Evolutionary conservation across 2,113 vertebrate species (phyloP), one percentile per base, ranked within the genome.

Genomic region (Scartelaos histophorus): DNA sequence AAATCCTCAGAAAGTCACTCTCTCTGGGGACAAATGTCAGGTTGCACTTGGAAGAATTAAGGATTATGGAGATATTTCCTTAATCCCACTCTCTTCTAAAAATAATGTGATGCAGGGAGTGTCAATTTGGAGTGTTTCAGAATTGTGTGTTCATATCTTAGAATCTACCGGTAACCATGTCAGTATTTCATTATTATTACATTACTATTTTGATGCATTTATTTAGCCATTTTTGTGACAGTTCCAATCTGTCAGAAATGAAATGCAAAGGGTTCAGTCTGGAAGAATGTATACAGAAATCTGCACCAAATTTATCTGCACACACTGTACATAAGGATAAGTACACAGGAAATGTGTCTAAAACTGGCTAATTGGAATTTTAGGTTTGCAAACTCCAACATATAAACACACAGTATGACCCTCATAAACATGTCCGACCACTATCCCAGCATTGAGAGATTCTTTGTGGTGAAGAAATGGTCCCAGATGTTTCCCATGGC

Each of bases 401-500:
- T 34, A 25, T 17, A 61, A 61, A 54, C 51, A 54, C 51, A 54
- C 7, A 54, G 17, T 43, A 5, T 64, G 61, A 64, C 61, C 61
- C 34, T 17, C 61, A 58, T 58, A 64, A 38, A 38, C 61, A 64
- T 21, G 61, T 9, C 17, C n/a, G 34, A 17, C 61, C 34, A 19
- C 17, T n/a, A 34, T 35, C 61, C 29, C 56, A 75, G 68, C 21
- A 19, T 53, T 69, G 16, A 34, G 34, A 46, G 71, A 58, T 77
- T 29, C 17, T 10, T 54, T 24, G 38, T 1, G 29, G 75, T 76
- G 51, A 21, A 11, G 25, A 22, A 46, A 21, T 35, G 6, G 7
- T 66, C 45, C 75, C 70, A 73, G 62, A 73, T 67, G 78, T 67
- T 51, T 34, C 29, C 43, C 70, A 62, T 38, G 1, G 16, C 22